Conservation (phyloP, 2,113 vertebrate species). For the Tragelaphus scriptus region DNA sequence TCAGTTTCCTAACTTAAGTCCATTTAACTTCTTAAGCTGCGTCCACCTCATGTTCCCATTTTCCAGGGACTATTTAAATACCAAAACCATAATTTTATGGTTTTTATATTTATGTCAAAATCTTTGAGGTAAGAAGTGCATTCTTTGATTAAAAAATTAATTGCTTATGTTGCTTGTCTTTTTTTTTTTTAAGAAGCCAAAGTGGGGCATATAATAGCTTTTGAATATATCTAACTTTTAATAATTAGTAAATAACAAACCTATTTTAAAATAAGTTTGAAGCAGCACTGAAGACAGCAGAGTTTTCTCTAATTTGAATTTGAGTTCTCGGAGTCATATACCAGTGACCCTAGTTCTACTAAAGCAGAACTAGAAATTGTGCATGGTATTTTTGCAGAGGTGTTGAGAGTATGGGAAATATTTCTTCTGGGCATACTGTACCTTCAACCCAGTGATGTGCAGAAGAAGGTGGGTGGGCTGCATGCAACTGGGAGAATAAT, state of each 20-base stretch:
- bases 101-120: background rate
- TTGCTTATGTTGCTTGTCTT: background rate
- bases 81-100: background rate
- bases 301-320: constrained; percentile 7
- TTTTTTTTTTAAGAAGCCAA: background rate
- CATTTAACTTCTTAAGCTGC: background rate
- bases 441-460: too few relatives aligned
- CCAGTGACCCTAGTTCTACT: background rate
- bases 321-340: background rate
- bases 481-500: background rate
- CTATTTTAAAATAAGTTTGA: background rate
- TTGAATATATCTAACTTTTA: constrained; percentile 9
- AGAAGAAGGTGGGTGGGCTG: background rate
- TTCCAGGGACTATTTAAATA: background rate
- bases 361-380: background rate
- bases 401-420: background rate
- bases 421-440: background rate
- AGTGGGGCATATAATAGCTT: background rate
- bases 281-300: background rate
- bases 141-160: background rate
- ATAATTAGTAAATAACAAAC: background rate
- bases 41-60: background rate
- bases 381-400: background rate
- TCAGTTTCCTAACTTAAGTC: background rate
- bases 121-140: background rate